Conservation (phyloP, 2,888 invertebrate genomes). For the Anorthoa munda region DNA sequence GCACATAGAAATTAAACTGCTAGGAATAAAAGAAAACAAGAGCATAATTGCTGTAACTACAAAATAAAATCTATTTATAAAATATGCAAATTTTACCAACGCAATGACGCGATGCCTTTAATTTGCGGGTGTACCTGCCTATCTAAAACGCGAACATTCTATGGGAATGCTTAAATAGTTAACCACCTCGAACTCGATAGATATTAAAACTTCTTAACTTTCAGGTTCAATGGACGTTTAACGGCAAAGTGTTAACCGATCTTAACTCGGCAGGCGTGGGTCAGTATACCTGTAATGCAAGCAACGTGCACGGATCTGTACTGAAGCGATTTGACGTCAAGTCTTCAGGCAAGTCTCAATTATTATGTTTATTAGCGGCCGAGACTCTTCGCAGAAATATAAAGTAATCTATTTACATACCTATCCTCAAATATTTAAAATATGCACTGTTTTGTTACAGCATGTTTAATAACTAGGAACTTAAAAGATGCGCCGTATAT, state of each 20-base stretch:
- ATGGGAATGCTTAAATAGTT: too few species aligned
- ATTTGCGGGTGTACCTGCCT: too few species aligned
- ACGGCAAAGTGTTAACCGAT: conserved; percentile 51
- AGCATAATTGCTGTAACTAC: too few species aligned
- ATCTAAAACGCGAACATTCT: too few species aligned
- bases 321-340: conserved; percentile 57
- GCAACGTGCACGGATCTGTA: conserved; percentile 58
- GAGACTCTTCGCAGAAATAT: too few species aligned
- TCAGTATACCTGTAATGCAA: conserved; percentile 58
- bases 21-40: too few species aligned
- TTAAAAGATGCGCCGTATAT: conserved; percentile 24
- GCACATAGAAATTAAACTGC: neutral
- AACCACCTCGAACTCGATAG: neutral
- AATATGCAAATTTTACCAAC: too few species aligned
- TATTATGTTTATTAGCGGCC: neutral
- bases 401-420: too few species aligned
- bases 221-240: conserved; percentile 59
- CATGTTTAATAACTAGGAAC: conserved; percentile 59
- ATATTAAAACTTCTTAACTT: neutral
- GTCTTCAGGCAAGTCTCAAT: conserved; percentile 54
- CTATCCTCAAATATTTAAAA: neutral
- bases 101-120: too few species aligned
- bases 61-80: too few species aligned
- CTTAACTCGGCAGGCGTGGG: conserved; percentile 39
- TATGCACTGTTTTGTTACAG: conserved; percentile 52